A percentile compares a stretch with the other conserved stretches of the same genome.
These are phyloP conservation scores for Tholera decimalis DNA, from an alignment of 2,888 invertebrate species.

Conservation along the genomic window DNA sequence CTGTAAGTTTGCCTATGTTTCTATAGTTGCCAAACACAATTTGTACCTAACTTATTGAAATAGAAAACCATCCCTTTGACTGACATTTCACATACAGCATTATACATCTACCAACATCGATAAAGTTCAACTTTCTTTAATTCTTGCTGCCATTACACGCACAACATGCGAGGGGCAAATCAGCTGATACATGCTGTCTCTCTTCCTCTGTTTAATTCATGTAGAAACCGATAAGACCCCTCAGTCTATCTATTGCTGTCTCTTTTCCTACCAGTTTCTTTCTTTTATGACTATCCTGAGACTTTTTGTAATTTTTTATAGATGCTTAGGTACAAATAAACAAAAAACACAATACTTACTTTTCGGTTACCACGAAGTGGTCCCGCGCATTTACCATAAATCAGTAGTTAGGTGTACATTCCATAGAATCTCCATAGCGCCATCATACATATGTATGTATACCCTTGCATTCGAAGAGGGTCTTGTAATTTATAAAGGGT, in stretches of 20 bases:
- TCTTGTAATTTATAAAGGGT: slow-evolving; percentile 53
- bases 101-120: not conserved
- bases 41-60: no score
- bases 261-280: not conserved
- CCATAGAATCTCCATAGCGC: slow-evolving; percentile 6
- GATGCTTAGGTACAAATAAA: not conserved
- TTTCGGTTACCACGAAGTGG: slow-evolving; percentile 3
- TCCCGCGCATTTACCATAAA: slow-evolving; percentile 13
- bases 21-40: no score
- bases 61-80: not conserved
- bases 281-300: not conserved
- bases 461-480: slow-evolving; percentile 43
- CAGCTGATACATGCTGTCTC: slow-evolving; percentile 39
- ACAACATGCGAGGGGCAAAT: slow-evolving; percentile 3
- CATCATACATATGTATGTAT: slow-evolving; percentile 10
- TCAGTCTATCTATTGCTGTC: slow-evolving; percentile 2
- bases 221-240: slow-evolving; percentile 10
- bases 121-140: not conserved
- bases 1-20: no score
- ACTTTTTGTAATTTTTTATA: not conserved
- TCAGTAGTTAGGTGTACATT: slow-evolving; percentile 12
- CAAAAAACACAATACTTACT: slow-evolving; percentile 3
- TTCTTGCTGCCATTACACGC: not conserved
- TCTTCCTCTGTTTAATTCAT: slow-evolving; percentile 26
- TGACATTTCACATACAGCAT: not conserved